phyloP scores from a whole-genome alignment of 2,888 invertebrate species.

The Tinea trinotella region DNA sequence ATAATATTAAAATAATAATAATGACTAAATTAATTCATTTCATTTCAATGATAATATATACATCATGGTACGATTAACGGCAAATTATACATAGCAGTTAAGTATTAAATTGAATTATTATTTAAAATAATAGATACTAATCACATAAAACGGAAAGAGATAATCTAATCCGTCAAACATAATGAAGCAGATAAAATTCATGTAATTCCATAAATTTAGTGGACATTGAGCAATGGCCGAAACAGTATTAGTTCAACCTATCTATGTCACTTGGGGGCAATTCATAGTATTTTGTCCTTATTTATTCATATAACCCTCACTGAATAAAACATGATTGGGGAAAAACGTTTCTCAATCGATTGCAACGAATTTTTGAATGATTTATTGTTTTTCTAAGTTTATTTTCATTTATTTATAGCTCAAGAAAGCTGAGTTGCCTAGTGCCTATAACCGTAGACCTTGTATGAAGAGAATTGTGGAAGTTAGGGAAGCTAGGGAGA shows the following conservation, averaged over 20 bases:
- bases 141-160: conserved; percentile 7
- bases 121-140: too few relatives aligned
- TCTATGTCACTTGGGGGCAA: conserved; percentile 56
- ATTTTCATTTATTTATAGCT: neutral
- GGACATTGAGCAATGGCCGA: conserved; percentile 64
- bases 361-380: conserved; percentile 31
- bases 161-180: conserved; percentile 56
- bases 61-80: too few relatives aligned
- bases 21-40: too few relatives aligned
- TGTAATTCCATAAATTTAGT: conserved; percentile 67
- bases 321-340: conserved; percentile 52
- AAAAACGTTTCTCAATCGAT: conserved; percentile 46
- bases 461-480: too few relatives aligned
- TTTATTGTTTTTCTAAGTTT: conserved; percentile 28
- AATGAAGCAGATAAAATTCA: conserved; percentile 71
- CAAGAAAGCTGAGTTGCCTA: too few relatives aligned
- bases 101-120: too few relatives aligned
- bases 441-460: too few relatives aligned
- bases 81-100: too few relatives aligned
- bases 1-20: too few relatives aligned
- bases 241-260: conserved; percentile 29
- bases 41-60: too few relatives aligned
- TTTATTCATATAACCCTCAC: conserved; percentile 51
- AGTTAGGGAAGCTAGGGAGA: too few relatives aligned
- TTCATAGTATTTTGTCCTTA: conserved; percentile 59